Conservation (phyloP, 2,113 vertebrate species). For the Dipodomys spectabilis region DNA sequence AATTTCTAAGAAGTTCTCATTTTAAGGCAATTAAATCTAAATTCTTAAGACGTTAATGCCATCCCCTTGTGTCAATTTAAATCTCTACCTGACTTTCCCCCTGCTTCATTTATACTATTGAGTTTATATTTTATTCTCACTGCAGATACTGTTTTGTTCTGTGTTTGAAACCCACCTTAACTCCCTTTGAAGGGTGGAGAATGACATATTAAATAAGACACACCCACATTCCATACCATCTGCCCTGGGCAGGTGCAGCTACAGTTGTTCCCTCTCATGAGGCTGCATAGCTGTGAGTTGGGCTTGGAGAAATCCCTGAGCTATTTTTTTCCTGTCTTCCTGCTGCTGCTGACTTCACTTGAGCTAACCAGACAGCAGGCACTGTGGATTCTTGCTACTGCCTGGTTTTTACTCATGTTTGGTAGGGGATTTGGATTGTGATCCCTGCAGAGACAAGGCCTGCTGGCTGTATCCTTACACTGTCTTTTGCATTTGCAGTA, state of each 20-base stretch:
- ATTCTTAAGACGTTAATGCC: background rate
- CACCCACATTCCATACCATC: background rate
- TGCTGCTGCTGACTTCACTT: background rate
- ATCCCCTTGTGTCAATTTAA: rapidly evolving
- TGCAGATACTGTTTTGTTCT: background rate
- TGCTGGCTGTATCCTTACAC: background rate
- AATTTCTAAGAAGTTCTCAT: rapidly evolving
- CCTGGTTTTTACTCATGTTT: rapidly evolving
- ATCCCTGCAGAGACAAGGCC: background rate
- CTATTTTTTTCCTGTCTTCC: background rate
- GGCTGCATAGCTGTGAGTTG: too few species aligned
- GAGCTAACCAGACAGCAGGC: background rate
- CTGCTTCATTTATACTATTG: background rate
- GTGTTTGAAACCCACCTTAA: background rate
- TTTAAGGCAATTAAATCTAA: rapidly evolving
- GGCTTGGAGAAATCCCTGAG: too few species aligned
- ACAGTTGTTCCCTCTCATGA: background rate
- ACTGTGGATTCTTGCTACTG: background rate
- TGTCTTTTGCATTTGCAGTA: background rate
- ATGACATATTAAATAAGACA: rapidly evolving
- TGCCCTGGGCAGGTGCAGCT: background rate
- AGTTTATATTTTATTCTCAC: background rate
- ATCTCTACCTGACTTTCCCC: background rate
- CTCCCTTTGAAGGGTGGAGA: background rate
- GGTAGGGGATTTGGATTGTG: background rate